A percentile compares a stretch with the other conserved stretches of the same genome.
Evolutionary conservation across 2,113 vertebrate species (phyloP).

Genomic region (Entelurus aequoreus): DNA sequence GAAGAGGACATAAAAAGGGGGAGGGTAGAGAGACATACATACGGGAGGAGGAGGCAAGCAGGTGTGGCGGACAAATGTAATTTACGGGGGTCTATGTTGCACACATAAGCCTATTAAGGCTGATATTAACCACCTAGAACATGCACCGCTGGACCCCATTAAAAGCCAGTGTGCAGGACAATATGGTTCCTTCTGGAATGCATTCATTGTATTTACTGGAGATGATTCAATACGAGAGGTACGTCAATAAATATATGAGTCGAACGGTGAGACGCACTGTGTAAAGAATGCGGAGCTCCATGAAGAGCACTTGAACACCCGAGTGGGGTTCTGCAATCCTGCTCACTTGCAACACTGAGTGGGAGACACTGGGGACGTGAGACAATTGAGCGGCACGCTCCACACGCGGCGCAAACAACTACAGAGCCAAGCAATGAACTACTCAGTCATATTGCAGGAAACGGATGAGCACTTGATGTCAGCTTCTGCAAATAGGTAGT

Average conservation of each 20-base stretch:
- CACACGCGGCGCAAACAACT: conserved; percentile 57
- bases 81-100: conserved; percentile 50
- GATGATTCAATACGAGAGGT: not conserved
- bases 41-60: conserved; percentile 35
- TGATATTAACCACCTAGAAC: conserved; percentile 69
- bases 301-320: conserved; percentile 64
- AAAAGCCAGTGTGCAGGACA: conserved; percentile 40
- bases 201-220: conserved; percentile 17
- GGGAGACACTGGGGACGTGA: conserved; percentile 16
- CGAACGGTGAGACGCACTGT: not conserved
- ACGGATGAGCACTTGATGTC: too few species aligned
- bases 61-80: conserved; percentile 61
- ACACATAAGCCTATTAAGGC: conserved; percentile 72
- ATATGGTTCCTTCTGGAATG: not conserved
- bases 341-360: conserved; percentile 56
- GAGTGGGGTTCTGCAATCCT: conserved; percentile 63
- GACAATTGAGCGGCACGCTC: conserved; percentile 63
- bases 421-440: conserved; percentile 17
- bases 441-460: too few species aligned
- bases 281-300: not conserved
- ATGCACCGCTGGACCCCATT: conserved; percentile 55
- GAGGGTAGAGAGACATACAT: conserved; percentile 58
- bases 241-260: not conserved
- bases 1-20: conserved; percentile 34
- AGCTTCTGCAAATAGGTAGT: too few species aligned